phyloP scores from a whole-genome alignment of 2,113 vertebrate species.

The Periophthalmodon schlosseri region DNA sequence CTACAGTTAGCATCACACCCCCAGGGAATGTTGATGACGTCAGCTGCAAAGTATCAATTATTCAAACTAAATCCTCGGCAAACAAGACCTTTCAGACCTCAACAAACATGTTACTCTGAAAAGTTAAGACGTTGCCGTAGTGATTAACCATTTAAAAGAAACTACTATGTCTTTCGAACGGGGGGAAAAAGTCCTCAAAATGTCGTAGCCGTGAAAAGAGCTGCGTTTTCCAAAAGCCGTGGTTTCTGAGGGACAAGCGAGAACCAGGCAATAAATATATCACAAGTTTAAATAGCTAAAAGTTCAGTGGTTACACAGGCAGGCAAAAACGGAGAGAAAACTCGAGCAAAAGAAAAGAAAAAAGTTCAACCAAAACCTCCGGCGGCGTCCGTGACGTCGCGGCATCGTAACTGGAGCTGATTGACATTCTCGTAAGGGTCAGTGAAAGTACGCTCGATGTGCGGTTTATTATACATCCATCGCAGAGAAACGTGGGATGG shows the following conservation, averaged over 20 bases:
- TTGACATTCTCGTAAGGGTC: constrained; percentile 62
- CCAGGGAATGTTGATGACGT: too few species aligned
- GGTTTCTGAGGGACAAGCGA: constrained; percentile 42
- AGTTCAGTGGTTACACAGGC: constrained; percentile 56
- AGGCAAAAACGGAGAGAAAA: constrained; percentile 59
- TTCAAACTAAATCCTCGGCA: too few species aligned
- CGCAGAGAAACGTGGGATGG: constrained; percentile 41
- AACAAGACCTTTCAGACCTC: too few species aligned
- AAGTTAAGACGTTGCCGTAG: too few species aligned
- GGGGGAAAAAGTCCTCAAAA: too few species aligned
- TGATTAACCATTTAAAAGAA: too few species aligned
- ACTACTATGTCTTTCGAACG: too few species aligned
- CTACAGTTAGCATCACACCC: too few species aligned
- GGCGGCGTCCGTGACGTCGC: constrained; percentile 37
- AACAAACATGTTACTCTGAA: too few species aligned
- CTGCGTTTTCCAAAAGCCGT: constrained; percentile 6
- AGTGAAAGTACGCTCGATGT: constrained; percentile 44
- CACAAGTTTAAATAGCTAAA: constrained; percentile 51
- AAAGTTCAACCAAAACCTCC: constrained; percentile 17
- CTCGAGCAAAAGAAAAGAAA: constrained; percentile 58
- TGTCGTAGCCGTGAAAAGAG: too few species aligned
- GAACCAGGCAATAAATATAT: constrained; percentile 59
- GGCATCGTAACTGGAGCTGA: constrained; percentile 42
- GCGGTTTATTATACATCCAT: constrained; percentile 51
- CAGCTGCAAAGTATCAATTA: too few species aligned